phyloP scores from a whole-genome alignment of 2,113 vertebrate species.

The Eonycteris spelaea region DNA sequence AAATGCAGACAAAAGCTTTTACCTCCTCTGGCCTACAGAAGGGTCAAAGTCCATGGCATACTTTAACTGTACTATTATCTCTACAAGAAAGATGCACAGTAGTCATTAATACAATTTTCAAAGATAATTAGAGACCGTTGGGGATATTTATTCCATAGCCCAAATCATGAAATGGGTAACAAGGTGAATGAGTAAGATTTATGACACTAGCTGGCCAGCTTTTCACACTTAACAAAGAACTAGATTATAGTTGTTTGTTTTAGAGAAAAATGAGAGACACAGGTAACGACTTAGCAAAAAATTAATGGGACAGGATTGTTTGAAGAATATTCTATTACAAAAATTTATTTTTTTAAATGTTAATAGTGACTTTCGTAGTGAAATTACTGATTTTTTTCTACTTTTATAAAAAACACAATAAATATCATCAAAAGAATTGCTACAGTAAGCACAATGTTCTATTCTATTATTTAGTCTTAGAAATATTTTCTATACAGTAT shows the following conservation, averaged over 20 bases:
- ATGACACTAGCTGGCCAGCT: not conserved
- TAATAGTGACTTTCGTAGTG: not conserved
- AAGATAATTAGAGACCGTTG: not conserved
- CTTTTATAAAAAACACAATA: not conserved
- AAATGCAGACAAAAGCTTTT: not conserved
- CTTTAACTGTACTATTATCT: not conserved
- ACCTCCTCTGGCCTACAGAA: not conserved
- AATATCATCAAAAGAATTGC: not conserved
- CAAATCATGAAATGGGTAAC: not conserved
- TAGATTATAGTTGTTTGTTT: not conserved
- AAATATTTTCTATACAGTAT: not conserved
- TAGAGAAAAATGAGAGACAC: not conserved
- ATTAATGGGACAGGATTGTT: not conserved
- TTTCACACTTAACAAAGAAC: not conserved
- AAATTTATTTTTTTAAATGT: not conserved
- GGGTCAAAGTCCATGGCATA: not conserved
- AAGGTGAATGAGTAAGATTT: not conserved
- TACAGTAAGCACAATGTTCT: not conserved
- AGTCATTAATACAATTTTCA: not conserved
- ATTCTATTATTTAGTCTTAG: not conserved
- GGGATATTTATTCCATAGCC: not conserved
- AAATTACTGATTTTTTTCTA: constrained; percentile 4
- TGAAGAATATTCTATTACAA: not conserved
- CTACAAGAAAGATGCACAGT: not conserved
- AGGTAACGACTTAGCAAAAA: not conserved